Evolutionary conservation across 2,888 invertebrate species (phyloP), one percentile per base, ranked within the genome.

Genomic region (Clunio marinus): DNA sequence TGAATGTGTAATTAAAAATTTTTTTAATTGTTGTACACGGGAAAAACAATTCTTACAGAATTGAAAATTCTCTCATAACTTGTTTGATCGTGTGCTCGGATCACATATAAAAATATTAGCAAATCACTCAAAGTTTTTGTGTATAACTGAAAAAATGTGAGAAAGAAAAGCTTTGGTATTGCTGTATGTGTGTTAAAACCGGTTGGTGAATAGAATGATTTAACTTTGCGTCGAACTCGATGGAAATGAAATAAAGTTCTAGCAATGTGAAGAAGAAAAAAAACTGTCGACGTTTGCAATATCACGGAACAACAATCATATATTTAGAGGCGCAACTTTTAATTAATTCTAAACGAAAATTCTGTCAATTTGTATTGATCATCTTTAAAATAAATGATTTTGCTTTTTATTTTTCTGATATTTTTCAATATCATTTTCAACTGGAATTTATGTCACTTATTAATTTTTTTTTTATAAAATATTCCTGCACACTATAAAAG

Each of bases 271-370:
- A 62, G 20, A 10, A 59, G 27, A 32, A 45, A 45, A 27, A 32
- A 62, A 66, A 66, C 15, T 66, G 66, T 66, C 66, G 55, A 66
- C 66, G 66, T 66, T 66, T 55, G 66, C 66, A 66, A 46, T 55
- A 28, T 46, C n/a, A 20, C n/a, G n/a, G n/a, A n/a, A n/a, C n/a
- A n/a, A n/a, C n/a, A n/a, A n/a, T n/a, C n/a, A n/a, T n/a, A n/a
- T n/a, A n/a, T n/a, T n/a, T n/a, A n/a, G 25, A 57, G 27, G 5
- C n/a, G 57, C 57, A 57, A 4, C 4, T 7, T 45, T 45, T 45
- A 45, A 45, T 10, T 45, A 10, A 45, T 45, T 15, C 45, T n/a
- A n/a, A n/a, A n/a, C n/a, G n/a, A n/a, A n/a, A n/a, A n/a, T n/a
- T n/a, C n/a, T 32, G 7, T 10, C 32, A 32, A 4, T 32, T 32